A percentile compares a stretch with the other conserved stretches of the same genome.
Conservation (phyloP, 2,113 vertebrate species). For the Lampris incognitus region DNA sequence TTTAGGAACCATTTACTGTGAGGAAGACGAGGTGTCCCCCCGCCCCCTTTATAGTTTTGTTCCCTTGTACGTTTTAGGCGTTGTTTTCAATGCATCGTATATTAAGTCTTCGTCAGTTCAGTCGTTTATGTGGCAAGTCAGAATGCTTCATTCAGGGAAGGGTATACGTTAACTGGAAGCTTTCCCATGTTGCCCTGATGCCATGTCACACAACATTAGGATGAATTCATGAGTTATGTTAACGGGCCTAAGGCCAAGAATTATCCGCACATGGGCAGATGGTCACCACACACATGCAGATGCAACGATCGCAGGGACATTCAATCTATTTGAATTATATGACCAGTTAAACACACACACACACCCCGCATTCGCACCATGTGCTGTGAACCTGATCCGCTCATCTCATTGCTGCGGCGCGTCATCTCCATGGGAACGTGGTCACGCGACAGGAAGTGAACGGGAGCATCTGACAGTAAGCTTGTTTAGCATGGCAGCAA, state of each 20-base stretch:
- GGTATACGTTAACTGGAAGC: no score
- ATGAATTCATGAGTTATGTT: no score
- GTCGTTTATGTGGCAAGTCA: no score
- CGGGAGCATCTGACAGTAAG: conserved; percentile 44
- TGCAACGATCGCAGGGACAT: no score
- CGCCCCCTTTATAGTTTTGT: conserved; percentile 1
- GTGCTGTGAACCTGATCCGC: conserved; percentile 51
- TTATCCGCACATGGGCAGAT: no score
- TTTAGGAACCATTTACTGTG: conserved; percentile 75
- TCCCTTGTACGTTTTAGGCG: conserved; percentile 25
- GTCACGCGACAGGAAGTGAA: conserved; percentile 68
- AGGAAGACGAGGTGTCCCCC: conserved; percentile 43
- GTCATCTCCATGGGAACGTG: conserved; percentile 74
- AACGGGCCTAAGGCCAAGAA: no score
- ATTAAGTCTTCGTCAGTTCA: no score
- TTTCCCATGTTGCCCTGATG: no score
- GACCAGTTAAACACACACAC: no score
- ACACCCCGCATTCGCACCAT: conserved; percentile 34
- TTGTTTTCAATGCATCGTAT: not conserved
- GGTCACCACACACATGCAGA: no score
- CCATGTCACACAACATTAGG: not conserved
- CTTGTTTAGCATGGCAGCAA: conserved; percentile 82
- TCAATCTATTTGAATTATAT: no score
- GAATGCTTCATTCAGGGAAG: no score
- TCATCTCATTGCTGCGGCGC: conserved; percentile 44